Conservation (phyloP, 2,113 vertebrate species). For the Hippocampus zosterae region DNA sequence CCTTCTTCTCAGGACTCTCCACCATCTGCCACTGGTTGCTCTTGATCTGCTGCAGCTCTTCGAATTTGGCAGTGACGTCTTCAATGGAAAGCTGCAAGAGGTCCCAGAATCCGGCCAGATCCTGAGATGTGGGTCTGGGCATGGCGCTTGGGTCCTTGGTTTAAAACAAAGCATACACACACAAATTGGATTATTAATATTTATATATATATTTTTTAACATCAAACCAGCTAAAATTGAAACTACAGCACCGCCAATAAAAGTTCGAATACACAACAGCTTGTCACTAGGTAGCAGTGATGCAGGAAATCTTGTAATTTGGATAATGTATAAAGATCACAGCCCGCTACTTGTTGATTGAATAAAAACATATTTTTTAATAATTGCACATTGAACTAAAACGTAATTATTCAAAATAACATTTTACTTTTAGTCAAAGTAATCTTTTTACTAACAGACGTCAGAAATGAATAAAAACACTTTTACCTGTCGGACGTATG, state of each 20-base stretch:
- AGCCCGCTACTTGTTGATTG: no score
- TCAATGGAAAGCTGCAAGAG: slow-evolving; percentile 96
- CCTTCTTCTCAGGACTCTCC: slow-evolving; percentile 90
- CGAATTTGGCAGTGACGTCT: slow-evolving; percentile 98
- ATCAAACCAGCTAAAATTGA: no score
- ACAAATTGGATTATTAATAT: no score
- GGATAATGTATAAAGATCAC: no score
- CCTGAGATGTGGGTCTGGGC: slow-evolving; percentile 97
- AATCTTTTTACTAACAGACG: no score
- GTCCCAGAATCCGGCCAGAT: slow-evolving; percentile 98
- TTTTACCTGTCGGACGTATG: not conserved
- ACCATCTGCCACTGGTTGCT: slow-evolving; percentile 88
- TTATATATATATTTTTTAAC: not conserved
- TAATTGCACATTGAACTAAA: no score
- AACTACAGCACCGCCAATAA: not conserved
- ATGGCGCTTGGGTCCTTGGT: slow-evolving; percentile 94
- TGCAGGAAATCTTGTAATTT: not conserved
- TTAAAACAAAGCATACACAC: not conserved
- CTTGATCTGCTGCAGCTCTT: slow-evolving; percentile 93
- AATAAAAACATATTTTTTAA: no score
- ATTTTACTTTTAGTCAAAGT: no score
- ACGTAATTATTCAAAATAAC: no score
- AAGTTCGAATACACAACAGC: not conserved
- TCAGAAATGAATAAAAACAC: no score
- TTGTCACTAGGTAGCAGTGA: slow-evolving; percentile 48